phyloP scores from a whole-genome alignment of 2,888 invertebrate genomes.

The Linnaemya tessellans region DNA sequence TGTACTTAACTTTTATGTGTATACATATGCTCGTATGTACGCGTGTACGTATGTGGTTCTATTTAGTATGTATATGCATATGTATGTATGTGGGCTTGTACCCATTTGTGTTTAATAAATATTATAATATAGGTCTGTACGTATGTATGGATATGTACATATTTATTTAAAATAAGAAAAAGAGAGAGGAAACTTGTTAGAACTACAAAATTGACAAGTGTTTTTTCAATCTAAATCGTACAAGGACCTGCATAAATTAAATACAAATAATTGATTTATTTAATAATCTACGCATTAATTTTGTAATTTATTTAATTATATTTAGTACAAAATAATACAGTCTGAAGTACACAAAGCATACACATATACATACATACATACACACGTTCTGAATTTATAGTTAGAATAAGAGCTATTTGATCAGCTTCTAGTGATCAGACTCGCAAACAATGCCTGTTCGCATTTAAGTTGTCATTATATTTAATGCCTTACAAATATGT shows the following conservation, averaged over 20 bases:
- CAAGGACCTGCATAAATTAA: conserved; percentile 62
- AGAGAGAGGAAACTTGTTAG: conserved; percentile 57
- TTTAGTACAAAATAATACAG: conserved; percentile 26
- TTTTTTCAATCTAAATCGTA: conserved; percentile 54
- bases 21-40: background rate
- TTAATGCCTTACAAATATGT: too few relatives aligned
- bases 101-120: too few relatives aligned
- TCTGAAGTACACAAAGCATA: conserved; percentile 10
- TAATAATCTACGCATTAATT: conserved; percentile 49
- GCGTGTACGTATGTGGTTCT: too few relatives aligned
- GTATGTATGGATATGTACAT: background rate
- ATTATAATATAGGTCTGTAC: too few relatives aligned
- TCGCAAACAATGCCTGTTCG: too few relatives aligned
- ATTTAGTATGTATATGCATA: background rate
- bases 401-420: background rate
- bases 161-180: background rate
- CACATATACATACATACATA: background rate
- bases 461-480: too few relatives aligned
- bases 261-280: conserved; percentile 14
- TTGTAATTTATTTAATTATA: conserved; percentile 5
- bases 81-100: background rate
- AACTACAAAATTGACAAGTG: conserved; percentile 39
- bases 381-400: too few relatives aligned
- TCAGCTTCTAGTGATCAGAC: background rate
- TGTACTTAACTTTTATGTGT: background rate